phyloP scores from a whole-genome alignment of 2,113 vertebrate genomes.

The Psittacula cyanocephala region DNA sequence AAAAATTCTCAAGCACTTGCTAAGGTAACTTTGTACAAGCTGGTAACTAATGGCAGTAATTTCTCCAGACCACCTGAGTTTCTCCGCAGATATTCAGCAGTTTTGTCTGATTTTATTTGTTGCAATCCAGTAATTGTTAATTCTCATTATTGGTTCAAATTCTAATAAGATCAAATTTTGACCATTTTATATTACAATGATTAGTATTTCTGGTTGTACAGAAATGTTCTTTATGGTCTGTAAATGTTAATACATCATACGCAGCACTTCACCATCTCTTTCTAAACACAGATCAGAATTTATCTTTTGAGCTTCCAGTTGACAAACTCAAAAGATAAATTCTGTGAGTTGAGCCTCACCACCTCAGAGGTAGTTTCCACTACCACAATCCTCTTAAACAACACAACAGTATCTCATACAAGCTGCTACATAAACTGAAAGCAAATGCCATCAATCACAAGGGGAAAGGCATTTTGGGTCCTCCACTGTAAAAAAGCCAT shows the following conservation, averaged over 20 bases:
- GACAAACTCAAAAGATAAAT: not conserved
- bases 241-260: not conserved
- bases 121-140: not conserved
- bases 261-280: slow-evolving; percentile 6
- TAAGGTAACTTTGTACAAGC: not conserved
- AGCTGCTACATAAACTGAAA: slow-evolving; percentile 30
- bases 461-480: slow-evolving; percentile 57
- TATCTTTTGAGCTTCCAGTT: not conserved
- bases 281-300: not conserved
- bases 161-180: not conserved
- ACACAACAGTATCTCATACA: not conserved
- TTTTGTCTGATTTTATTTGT: not conserved
- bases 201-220: not conserved
- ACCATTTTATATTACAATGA: not conserved
- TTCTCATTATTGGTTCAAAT: not conserved
- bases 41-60: not conserved
- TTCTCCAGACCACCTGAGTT: not conserved
- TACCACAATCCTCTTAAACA: not conserved
- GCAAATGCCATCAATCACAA: slow-evolving; percentile 27
- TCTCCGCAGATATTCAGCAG: not conserved
- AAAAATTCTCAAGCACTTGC: not conserved
- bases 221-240: not conserved
- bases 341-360: not conserved
- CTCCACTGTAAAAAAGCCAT: slow-evolving; percentile 54
- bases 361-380: not conserved